Evolutionary conservation across 2,113 vertebrate genomes (phyloP).

Genomic region (Myiagra hebetior): DNA sequence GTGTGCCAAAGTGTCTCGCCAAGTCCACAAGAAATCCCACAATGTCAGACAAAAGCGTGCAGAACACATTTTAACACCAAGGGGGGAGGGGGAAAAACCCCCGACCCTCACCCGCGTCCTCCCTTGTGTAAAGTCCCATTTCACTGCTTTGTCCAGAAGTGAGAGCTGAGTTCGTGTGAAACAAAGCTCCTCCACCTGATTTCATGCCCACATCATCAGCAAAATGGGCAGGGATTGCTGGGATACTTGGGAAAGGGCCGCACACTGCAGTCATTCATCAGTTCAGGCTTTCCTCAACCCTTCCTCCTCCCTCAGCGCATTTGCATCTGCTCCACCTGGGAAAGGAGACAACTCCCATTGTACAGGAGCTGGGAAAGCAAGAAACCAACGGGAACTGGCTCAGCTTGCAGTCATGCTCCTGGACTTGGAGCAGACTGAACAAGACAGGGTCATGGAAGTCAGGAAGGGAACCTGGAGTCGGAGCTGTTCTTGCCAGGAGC

Average conservation of each 20-base stretch:
- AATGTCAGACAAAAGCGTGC: conserved; percentile 28
- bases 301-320: not conserved
- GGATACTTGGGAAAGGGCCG: not conserved
- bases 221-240: not conserved
- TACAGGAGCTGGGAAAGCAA: not conserved
- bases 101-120: not conserved
- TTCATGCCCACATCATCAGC: conserved; percentile 13
- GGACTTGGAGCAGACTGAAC: not conserved
- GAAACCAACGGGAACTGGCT: not conserved
- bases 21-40: conserved; percentile 61
- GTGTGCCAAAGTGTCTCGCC: conserved; percentile 60
- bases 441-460: not conserved
- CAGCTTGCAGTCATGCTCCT: not conserved
- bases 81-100: not conserved
- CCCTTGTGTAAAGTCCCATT: not conserved
- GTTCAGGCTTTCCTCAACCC: not conserved
- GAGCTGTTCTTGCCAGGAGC: not conserved
- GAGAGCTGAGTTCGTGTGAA: not conserved
- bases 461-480: not conserved
- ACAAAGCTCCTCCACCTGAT: conserved; percentile 26
- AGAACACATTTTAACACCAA: conserved; percentile 1
- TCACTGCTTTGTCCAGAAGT: not conserved
- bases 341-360: not conserved
- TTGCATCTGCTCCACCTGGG: not conserved
- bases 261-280: conserved; percentile 7